Base-by-base conservation (phyloP, 1,140 invertebrate species). In the Phymastichus coffea region DNA sequence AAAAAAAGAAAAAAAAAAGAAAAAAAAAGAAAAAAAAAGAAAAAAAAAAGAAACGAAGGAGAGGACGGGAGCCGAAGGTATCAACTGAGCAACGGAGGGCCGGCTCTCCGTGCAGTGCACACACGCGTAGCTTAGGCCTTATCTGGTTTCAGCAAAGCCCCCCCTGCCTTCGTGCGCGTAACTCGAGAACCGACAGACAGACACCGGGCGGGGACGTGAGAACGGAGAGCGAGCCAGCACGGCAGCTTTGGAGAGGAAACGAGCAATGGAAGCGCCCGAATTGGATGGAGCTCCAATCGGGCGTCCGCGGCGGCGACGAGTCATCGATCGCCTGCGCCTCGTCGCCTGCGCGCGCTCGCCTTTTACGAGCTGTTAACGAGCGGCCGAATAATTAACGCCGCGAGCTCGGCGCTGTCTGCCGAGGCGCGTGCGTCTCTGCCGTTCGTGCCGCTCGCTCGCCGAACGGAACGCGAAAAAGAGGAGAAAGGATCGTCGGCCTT, bases 71-170 rank as follows among this genome's bases (percentile, higher is more conserved):
- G n/a, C 4, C 23, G 22, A n/a, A 14, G 22, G 46, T 49, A 49
- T 49, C 55, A 57, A 46, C 55, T 57, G 55, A 49, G 55, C 28
- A 20, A 47, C 35, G 44, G 26, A 41, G 28, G n/a, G 17, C 41
- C 15, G 3, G 9, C 7, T 25, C 33, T 49, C 35, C 23, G 1
- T 20, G 20, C 28, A 33, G 33, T 49, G n/a, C n/a, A n/a, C n/a
- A n/a, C n/a, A n/a, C n/a, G 37, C 46, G 30, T 49, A 40, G 44
- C 49, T 35, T 30, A 49, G 35, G 35, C 47, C 40, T 58, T 51
- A 58, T 58, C 47, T 51, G 37, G 47, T 58, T 58, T 58, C 56
- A 58, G 19, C 19, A 35, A 44, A 51, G 38, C 15, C 30, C 23
- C 17, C 33, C 37, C 47, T 41, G 25, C 17, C 8, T 28, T 30